Conservation (phyloP, 2,113 vertebrate species). For the rat (Rattus norvegicus) region DNA sequence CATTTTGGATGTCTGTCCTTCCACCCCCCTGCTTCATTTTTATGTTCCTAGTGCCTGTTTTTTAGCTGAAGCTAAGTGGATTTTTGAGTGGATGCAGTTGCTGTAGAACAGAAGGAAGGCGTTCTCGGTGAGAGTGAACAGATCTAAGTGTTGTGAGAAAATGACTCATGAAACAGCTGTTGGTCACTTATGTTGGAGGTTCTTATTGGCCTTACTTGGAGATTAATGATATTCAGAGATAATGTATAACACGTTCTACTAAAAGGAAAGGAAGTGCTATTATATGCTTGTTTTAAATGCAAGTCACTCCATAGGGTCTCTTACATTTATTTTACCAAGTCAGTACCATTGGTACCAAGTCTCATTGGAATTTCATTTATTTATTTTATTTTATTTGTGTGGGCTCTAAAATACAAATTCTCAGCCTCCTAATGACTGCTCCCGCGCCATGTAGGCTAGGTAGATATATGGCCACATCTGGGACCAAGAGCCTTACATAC, state of each 20-base stretch:
- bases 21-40: conserved; percentile 11
- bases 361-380: neutral
- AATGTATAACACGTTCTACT: neutral
- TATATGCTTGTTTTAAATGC: conserved; percentile 16
- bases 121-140: neutral
- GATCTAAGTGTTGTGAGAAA: conserved; percentile 7
- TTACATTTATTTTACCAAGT: conserved; percentile 37
- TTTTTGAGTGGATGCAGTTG: conserved; percentile 32
- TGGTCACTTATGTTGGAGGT: neutral
- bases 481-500: neutral
- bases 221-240: conserved; percentile 5
- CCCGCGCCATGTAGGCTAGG: neutral
- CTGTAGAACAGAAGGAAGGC: neutral
- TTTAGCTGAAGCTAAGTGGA: conserved; percentile 35
- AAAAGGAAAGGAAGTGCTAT: neutral
- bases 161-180: neutral
- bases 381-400: neutral
- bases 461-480: neutral
- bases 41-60: neutral
- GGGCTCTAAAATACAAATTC: neutral
- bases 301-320: neutral
- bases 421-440: neutral
- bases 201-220: conserved; percentile 54
- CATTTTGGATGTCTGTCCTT: neutral
- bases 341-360: neutral